Percentiles rank a stretch among this genome's conserved stretches.
phyloP scores from a whole-genome alignment of 2,113 vertebrate species.

The Clarias batrachus region DNA sequence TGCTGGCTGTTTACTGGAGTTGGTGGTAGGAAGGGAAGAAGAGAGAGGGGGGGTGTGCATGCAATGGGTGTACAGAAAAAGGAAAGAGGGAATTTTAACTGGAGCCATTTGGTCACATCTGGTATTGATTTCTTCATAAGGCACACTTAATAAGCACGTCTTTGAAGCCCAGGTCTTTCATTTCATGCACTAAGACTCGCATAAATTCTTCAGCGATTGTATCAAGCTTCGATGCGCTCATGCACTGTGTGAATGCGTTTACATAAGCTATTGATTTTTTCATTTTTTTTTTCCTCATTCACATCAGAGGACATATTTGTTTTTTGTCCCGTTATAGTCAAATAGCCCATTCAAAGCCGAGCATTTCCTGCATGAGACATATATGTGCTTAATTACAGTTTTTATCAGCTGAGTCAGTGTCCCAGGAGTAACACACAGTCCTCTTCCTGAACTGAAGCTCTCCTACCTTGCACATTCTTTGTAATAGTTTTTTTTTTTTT shows the following conservation, averaged over 20 bases:
- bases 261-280: slow-evolving; percentile 62
- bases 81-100: slow-evolving; percentile 75
- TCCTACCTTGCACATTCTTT: slow-evolving; percentile 31
- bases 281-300: slow-evolving; percentile 55
- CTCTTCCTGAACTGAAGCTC: neutral
- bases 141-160: slow-evolving; percentile 90
- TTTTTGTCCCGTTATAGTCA: slow-evolving; percentile 42
- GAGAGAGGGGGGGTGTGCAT: slow-evolving; percentile 52
- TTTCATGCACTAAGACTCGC: slow-evolving; percentile 84
- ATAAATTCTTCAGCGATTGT: slow-evolving; percentile 87
- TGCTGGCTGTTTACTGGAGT: slow-evolving; percentile 38
- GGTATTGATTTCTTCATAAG: slow-evolving; percentile 92
- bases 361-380: slow-evolving; percentile 2
- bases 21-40: slow-evolving; percentile 29
- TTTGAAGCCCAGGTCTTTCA: slow-evolving; percentile 90
- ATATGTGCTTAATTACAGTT: neutral
- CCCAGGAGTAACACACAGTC: neutral
- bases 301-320: slow-evolving; percentile 35
- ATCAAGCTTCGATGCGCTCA: slow-evolving; percentile 74
- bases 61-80: slow-evolving; percentile 62
- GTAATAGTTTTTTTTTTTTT: neutral
- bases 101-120: slow-evolving; percentile 86
- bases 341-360: neutral
- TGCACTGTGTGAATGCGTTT: slow-evolving; percentile 61
- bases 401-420: slow-evolving; percentile 6